Base-by-base conservation (phyloP, 2,888 invertebrate species). In the Punctoribates punctum region DNA sequence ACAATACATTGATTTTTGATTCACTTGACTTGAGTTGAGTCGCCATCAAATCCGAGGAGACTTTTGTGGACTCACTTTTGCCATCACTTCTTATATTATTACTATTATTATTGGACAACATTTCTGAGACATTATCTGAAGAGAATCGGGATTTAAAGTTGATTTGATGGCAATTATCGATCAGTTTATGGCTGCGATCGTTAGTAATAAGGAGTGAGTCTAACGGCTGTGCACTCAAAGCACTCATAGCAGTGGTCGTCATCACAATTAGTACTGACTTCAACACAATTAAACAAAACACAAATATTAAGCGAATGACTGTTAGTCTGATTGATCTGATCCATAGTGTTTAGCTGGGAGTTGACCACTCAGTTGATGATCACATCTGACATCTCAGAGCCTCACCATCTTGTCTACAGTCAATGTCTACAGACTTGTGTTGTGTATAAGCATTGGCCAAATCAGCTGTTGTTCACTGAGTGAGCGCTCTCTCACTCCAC, bases 331-430 rank as follows among this genome's bases (percentile, higher is more conserved):
- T 17, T 65, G 11, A 65, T 65, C 34, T 65, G 62, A 34, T 65
- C 62, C 62, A 65, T 65, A 34, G 62, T 65, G 3, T 23, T 29
- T 29, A 3, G 27, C 3, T 17, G 34, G 62, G 29, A 34, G 34
- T 25, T 34, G 62, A 34, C 34, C 62, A 65, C 15, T 15, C 17
- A 8, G 29, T 8, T 27, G 25, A 17, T 54, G 46, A n/a, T 34
- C 34, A 34, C 34, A 34, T 34, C 48, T 48, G n/a, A 48, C 17
- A 17, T 15, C n/a, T n/a, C n/a, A 57, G 25, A 57, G 57, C 23
- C 62, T 65, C 62, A 65, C 62, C 62, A 65, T 65, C 62, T 65
- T 65, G 62, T 65, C 34, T 34, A 4, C 54, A 54, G 54, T 20
- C 6, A 8, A 57, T n/a, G 23, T 9, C 8, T n/a, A 57, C 57